phyloP scores from a whole-genome alignment of 2,797 vertebrate genomes.

The Peromyscus eremicus region DNA sequence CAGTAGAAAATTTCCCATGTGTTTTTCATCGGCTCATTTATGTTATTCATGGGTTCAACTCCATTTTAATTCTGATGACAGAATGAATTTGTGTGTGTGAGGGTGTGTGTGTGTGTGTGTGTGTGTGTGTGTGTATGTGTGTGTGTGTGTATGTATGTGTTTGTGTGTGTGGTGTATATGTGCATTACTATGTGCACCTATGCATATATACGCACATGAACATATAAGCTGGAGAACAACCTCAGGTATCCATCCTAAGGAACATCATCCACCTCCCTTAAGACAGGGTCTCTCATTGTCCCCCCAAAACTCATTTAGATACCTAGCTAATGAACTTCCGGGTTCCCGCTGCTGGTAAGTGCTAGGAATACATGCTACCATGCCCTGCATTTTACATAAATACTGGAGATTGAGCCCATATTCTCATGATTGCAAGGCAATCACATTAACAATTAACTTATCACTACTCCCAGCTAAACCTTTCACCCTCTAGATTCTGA shows the following conservation, averaged over 20 bases:
- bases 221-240: neutral
- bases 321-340: neutral
- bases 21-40: neutral
- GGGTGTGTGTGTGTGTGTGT: neutral
- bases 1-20: accelerated
- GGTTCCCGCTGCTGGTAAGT: neutral
- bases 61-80: neutral
- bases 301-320: neutral
- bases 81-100: neutral
- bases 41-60: neutral
- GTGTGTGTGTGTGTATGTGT: no score
- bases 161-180: neutral
- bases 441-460: neutral
- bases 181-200: neutral
- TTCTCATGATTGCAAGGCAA: neutral
- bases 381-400: neutral
- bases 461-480: neutral
- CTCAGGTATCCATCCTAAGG: neutral
- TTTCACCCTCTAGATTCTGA: neutral
- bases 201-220: neutral
- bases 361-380: neutral
- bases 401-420: no score
- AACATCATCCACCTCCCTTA: neutral
- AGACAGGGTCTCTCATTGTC: neutral
- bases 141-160: neutral